Percentiles rank a stretch among this genome's conserved stretches.
Conservation (phyloP, 2,113 vertebrate genomes). For the Physeter macrocephalus region DNA sequence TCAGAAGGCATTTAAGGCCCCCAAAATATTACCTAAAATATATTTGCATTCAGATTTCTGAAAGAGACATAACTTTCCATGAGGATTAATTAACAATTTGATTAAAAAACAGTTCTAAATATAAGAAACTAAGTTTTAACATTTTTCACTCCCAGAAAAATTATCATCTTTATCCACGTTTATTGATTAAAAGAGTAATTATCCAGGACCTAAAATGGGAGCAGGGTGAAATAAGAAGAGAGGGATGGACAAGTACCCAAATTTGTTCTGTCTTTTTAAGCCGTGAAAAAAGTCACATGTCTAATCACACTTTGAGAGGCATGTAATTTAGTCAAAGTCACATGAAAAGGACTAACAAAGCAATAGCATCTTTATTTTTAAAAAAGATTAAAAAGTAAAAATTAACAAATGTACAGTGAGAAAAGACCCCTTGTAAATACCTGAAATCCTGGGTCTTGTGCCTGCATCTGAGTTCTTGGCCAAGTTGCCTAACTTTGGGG, state of each 20-base stretch:
- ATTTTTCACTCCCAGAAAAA: background rate
- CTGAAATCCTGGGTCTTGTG: background rate
- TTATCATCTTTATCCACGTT: background rate
- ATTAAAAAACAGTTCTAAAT: background rate
- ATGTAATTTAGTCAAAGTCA: background rate
- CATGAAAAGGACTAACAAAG: background rate
- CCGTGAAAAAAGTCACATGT: background rate
- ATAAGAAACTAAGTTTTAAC: background rate
- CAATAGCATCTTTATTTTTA: background rate
- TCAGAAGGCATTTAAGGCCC: background rate
- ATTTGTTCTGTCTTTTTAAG: background rate
- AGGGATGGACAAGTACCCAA: background rate
- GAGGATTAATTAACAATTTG: background rate
- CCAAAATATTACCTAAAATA: slow-evolving; percentile 5
- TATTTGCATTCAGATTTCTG: background rate
- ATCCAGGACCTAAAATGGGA: background rate
- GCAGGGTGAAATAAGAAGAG: background rate
- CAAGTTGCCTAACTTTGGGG: no score
- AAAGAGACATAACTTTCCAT: background rate
- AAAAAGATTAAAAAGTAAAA: background rate
- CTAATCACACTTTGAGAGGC: background rate
- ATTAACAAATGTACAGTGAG: background rate
- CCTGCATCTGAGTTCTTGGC: background rate
- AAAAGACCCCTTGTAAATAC: background rate
- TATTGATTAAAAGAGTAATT: background rate